Evolutionary conservation across 2,888 invertebrate species (phyloP).

Genomic region (Pachliopta kotzebuea): DNA sequence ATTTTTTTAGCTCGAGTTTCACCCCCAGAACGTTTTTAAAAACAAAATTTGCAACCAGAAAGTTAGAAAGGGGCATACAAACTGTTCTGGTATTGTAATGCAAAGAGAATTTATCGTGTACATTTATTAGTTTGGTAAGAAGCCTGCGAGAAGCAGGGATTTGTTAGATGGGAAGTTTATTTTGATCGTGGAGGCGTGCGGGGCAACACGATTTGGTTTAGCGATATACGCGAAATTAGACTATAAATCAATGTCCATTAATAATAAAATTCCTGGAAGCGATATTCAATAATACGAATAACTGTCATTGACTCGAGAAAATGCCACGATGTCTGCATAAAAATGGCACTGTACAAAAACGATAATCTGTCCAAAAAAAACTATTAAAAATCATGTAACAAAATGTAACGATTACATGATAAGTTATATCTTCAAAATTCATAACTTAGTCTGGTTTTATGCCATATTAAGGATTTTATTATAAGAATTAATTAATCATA

Average conservation of each 20-base stretch:
- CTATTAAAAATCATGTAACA: no score
- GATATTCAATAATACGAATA: no score
- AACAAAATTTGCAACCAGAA: conserved; percentile 35
- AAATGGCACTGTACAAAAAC: no score
- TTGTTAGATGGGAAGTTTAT: conserved; percentile 65
- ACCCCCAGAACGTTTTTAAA: conserved; percentile 26
- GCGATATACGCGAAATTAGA: conserved; percentile 47
- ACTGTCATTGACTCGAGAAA: no score
- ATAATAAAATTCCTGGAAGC: background rate
- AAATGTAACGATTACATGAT: no score
- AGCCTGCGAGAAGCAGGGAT: conserved; percentile 59
- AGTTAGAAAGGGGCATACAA: conserved; percentile 44
- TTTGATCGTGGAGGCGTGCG: conserved; percentile 46
- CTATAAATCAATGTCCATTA: conserved; percentile 58
- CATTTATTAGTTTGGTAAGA: conserved; percentile 72
- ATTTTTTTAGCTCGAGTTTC: conserved; percentile 22
- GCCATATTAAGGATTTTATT: background rate
- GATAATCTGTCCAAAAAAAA: no score
- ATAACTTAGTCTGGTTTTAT: no score
- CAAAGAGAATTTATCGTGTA: conserved; percentile 70
- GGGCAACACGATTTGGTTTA: conserved; percentile 17
- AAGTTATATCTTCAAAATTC: no score
- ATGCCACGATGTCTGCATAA: no score
- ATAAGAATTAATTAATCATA: background rate
- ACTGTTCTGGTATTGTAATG: conserved; percentile 53